phyloP scores from a whole-genome alignment of 2,113 vertebrate genomes.

The Anoura caudifer region DNA sequence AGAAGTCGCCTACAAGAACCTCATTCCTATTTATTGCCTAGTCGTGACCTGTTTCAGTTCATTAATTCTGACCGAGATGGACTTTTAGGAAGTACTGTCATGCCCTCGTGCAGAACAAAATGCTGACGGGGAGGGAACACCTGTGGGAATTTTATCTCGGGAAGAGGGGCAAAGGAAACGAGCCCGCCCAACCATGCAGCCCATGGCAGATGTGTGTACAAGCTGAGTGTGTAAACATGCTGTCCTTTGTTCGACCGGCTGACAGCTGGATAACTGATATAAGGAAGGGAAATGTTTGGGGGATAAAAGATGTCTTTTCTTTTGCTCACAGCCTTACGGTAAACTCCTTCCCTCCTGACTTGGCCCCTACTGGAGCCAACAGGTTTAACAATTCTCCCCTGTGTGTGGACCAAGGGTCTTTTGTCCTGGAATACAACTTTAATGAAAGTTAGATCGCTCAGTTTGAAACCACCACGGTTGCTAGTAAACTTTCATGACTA shows the following conservation, averaged over 20 bases:
- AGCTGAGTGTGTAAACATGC: background rate
- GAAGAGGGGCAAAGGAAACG: too few relatives aligned
- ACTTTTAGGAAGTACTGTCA: background rate
- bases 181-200: accelerated
- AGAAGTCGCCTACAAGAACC: background rate
- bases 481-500: background rate
- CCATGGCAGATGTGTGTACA: background rate
- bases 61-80: accelerated
- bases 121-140: background rate
- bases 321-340: too few relatives aligned
- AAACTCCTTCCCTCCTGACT: background rate
- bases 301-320: background rate
- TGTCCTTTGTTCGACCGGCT: background rate
- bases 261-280: accelerated
- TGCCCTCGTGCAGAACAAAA: background rate
- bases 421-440: conserved; percentile 9
- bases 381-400: background rate
- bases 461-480: conserved; percentile 30
- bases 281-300: background rate
- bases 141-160: accelerated
- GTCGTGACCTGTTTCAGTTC: accelerated
- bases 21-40: accelerated
- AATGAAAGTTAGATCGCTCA: conserved; percentile 26
- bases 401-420: background rate
- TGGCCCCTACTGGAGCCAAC: background rate